Percentiles rank a stretch among this genome's conserved stretches.
These are phyloP conservation scores for Pocillopora damicornis DNA, from an alignment of 64 coral and sea anemone species.

Conservation along the genomic window DNA sequence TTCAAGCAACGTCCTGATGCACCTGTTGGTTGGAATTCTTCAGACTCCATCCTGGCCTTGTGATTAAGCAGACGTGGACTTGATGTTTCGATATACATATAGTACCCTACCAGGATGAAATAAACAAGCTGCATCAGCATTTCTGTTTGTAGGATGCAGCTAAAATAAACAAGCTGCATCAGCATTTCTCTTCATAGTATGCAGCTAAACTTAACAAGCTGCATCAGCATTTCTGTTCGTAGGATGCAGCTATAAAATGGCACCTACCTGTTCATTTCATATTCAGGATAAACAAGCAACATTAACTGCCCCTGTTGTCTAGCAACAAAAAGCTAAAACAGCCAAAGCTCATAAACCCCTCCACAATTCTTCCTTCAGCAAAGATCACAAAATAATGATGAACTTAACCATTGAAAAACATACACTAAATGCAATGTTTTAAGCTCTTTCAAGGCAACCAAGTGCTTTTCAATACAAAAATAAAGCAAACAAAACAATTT, in stretches of 20 bases:
- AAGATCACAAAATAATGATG: too few relatives aligned
- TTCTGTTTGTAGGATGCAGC: background rate
- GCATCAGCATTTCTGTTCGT: background rate
- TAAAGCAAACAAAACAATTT: too few relatives aligned
- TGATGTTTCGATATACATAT: constrained; percentile 92
- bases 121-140: background rate
- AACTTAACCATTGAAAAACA: too few relatives aligned
- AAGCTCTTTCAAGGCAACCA: too few relatives aligned
- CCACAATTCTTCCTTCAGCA: too few relatives aligned
- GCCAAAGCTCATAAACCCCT: too few relatives aligned
- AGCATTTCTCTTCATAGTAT: background rate
- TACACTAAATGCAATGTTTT: too few relatives aligned
- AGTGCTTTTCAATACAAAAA: too few relatives aligned
- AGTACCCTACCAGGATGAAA: constrained; percentile 60
- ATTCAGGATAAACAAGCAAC: too few relatives aligned
- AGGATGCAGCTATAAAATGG: background rate
- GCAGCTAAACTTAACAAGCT: background rate
- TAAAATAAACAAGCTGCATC: background rate
- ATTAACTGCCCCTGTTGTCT: too few relatives aligned
- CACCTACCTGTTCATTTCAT: too few relatives aligned
- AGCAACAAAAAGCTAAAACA: too few relatives aligned
- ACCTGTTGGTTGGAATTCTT: constrained; percentile 61
- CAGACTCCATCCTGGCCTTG: constrained; percentile 71
- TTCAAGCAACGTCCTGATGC: constrained; percentile 79
- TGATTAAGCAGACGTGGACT: constrained; percentile 51